Conservation (phyloP, 2,797 vertebrate species). For the Lacerta bilineata region DNA sequence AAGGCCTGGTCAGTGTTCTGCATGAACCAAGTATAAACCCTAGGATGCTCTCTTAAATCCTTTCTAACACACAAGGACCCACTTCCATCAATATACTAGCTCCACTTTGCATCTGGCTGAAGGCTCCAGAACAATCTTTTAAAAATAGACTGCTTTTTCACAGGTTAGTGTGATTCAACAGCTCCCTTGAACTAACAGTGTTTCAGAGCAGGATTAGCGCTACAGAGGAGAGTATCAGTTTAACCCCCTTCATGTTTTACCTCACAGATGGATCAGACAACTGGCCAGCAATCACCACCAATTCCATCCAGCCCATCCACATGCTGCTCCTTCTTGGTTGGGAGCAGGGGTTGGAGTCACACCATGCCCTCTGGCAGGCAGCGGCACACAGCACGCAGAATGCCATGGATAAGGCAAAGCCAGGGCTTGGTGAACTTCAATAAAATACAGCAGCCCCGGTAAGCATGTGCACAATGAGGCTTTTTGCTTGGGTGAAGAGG, state of each 20-base stretch:
- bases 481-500: not conserved
- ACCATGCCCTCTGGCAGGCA: not conserved
- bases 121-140: not conserved
- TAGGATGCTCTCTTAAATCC: not conserved
- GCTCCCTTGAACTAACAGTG: not conserved
- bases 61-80: not conserved
- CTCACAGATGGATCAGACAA: constrained; percentile 25
- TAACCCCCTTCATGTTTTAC: not conserved
- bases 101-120: too few species aligned
- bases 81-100: not conserved
- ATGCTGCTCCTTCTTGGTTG: not conserved
- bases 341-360: not conserved
- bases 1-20: not conserved
- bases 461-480: not conserved
- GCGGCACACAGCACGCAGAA: not conserved
- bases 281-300: not conserved
- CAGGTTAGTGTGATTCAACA: not conserved
- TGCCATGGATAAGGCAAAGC: constrained; percentile 5
- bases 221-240: not conserved
- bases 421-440: not conserved
- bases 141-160: not conserved
- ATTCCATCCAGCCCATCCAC: not conserved
- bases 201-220: too few species aligned
- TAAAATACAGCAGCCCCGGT: not conserved
- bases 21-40: not conserved